Evolutionary conservation across 2,113 vertebrate species (phyloP), one percentile per base, ranked within the genome.

Genomic region (Cepphus grylle): DNA sequence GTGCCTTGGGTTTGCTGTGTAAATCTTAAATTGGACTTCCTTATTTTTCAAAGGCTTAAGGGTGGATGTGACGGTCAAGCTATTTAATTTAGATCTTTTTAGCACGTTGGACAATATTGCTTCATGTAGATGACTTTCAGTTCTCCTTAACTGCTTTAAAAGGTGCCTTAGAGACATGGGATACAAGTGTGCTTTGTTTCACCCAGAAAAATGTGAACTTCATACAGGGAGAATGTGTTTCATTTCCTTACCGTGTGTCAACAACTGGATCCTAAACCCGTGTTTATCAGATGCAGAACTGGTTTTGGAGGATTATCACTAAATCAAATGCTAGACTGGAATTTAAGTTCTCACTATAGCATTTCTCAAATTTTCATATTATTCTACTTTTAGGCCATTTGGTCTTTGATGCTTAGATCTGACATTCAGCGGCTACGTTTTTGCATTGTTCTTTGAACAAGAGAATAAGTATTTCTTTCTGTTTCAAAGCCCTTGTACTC

Each of bases 201-300:
- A 87, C 84, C 81, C 74, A 90, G 56, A 96, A 89, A 93, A 97
- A 97, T 82, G 93, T 89, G 89, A 96, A 80, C 74, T 94, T 96
- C 93, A 95, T 96, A 93, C 80, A 63, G n/a, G 84, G 81, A 94
- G 94, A 97, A 97, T 77, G 94, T 95, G 95, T 97, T 97, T 97
- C 91, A 97, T 97, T 97, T 97, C 94, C 97, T 97, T 94, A 91
- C 71, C 84, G 70, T 47, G 78, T 95, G 95, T 97, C 97, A 96
- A 95, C 94, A 95, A 93, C 96, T 95, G 84, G 56, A 70, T 95
- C 66, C 92, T 93, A 85, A 95, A 95, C 78, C 38, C 66, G 43
- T 95, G 81, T 96, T 96, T 95, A 90, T 97, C 89, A 95, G 89
- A 95, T 77, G 81, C 95, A 95, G 97, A 85, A 53, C 73, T 93